Evolutionary conservation across 2,797 vertebrate genomes (phyloP).

Genomic region (Monodelphis domestica): DNA sequence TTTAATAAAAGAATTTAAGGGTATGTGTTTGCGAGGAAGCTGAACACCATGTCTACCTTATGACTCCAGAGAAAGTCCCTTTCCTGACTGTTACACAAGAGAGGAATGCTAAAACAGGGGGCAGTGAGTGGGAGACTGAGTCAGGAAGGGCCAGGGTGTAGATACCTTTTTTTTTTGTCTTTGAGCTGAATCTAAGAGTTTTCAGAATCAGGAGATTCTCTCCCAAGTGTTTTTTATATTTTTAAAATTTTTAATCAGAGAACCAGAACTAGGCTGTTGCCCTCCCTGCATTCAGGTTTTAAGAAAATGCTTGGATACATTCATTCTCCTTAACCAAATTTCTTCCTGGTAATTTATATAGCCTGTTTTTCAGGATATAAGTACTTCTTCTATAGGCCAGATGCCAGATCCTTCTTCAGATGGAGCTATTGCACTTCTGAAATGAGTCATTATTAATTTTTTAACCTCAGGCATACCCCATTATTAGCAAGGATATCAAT

Average conservation of each 20-base stretch:
- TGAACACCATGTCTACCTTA: not conserved
- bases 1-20: not conserved
- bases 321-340: not conserved
- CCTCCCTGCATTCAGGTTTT: not conserved
- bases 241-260: too few relatives aligned
- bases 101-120: not conserved
- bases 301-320: not conserved
- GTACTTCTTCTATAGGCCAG: not conserved
- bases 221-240: too few relatives aligned
- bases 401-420: not conserved
- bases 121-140: not conserved
- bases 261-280: not conserved
- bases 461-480: not conserved
- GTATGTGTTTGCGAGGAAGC: not conserved
- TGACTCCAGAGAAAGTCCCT: not conserved
- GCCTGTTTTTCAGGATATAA: not conserved
- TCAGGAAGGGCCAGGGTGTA: not conserved
- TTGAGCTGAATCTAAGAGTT: not conserved
- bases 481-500: not conserved
- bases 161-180: not conserved
- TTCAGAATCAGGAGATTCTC: not conserved
- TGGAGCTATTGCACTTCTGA: not conserved
- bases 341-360: not conserved
- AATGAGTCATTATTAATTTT: not conserved
- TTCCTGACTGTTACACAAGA: not conserved